These are phyloP conservation scores for Diplodus sargus DNA, from an alignment of 2,797 vertebrate species.

Conservation along the genomic window DNA sequence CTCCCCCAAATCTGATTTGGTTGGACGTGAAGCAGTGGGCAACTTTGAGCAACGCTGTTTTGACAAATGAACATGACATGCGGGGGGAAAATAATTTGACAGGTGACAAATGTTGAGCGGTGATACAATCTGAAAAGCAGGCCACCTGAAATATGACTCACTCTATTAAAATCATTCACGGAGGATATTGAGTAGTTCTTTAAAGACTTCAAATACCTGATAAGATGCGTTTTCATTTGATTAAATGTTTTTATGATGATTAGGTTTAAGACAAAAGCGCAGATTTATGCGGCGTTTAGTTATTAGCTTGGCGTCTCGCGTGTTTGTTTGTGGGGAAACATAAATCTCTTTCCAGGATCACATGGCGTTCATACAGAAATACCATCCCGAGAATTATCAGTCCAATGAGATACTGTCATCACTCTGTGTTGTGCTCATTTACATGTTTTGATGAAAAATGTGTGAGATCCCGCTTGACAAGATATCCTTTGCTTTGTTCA, in stretches of 20 bases:
- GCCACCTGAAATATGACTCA: conserved; percentile 89
- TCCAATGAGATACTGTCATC: conserved; percentile 29
- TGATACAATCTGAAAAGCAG: conserved; percentile 89
- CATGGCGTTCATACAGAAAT: conserved; percentile 29
- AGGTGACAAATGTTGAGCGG: conserved; percentile 89
- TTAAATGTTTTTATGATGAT: conserved; percentile 80
- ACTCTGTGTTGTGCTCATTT: conserved; percentile 7
- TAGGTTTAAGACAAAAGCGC: conserved; percentile 65
- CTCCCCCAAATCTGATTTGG: conserved; percentile 82
- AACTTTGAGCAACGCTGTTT: conserved; percentile 82
- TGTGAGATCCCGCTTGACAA: conserved; percentile 9
- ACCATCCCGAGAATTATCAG: conserved; percentile 16
- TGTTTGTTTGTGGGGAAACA: conserved; percentile 52
- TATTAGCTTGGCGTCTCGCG: conserved; percentile 23
- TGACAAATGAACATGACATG: conserved; percentile 90
- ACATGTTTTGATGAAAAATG: conserved; percentile 32
- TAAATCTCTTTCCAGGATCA: conserved; percentile 34
- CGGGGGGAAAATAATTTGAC: conserved; percentile 89
- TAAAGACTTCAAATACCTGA: conserved; percentile 87
- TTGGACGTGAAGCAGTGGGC: conserved; percentile 77
- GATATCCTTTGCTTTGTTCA: conserved; percentile 22
- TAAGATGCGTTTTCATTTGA: conserved; percentile 82
- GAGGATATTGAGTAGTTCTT: conserved; percentile 90
- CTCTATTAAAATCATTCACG: conserved; percentile 89
- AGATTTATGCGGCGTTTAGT: conserved; percentile 24